A percentile compares a stretch with the other conserved stretches of the same genome.
phyloP scores from a whole-genome alignment of 2,888 invertebrate species.

The Dione vanillae region DNA sequence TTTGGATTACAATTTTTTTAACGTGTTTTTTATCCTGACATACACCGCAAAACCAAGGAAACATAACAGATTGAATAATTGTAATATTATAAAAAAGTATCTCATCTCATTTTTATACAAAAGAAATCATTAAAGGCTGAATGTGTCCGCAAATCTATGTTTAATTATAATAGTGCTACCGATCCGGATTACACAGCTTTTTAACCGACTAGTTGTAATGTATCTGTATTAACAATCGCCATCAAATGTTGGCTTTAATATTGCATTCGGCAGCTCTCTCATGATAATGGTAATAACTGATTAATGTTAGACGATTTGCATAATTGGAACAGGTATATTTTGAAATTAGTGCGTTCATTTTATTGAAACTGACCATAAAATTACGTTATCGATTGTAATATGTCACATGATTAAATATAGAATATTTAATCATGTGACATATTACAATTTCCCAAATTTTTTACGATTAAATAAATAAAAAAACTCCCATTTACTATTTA shows the following conservation, averaged over 20 bases:
- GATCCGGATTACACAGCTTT: slow-evolving; percentile 28
- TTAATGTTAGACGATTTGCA: slow-evolving; percentile 33
- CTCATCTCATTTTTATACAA: not conserved
- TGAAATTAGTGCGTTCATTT: slow-evolving; percentile 11
- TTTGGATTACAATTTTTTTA: too few species aligned
- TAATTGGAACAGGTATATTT: slow-evolving; percentile 29
- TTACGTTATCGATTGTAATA: not conserved
- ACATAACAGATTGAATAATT: too few species aligned
- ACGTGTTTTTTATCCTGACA: too few species aligned
- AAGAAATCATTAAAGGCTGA: not conserved
- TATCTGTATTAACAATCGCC: slow-evolving; percentile 31
- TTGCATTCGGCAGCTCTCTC: slow-evolving; percentile 10
- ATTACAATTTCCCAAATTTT: too few species aligned
- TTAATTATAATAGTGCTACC: slow-evolving; percentile 17
- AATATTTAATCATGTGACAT: too few species aligned
- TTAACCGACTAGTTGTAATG: slow-evolving; percentile 32
- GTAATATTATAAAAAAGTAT: not conserved
- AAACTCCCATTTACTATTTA: too few species aligned
- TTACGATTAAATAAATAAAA: too few species aligned
- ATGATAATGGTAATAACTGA: slow-evolving; percentile 29
- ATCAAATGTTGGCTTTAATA: slow-evolving; percentile 32
- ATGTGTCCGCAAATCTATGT: not conserved
- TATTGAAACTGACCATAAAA: slow-evolving; percentile 1
- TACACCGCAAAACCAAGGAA: too few species aligned
- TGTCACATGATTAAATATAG: too few species aligned